These are phyloP conservation scores for Lytechinus variegatus DNA, from an alignment of 35 echinoderm and acorn worm genomes.

Conservation along the genomic window DNA sequence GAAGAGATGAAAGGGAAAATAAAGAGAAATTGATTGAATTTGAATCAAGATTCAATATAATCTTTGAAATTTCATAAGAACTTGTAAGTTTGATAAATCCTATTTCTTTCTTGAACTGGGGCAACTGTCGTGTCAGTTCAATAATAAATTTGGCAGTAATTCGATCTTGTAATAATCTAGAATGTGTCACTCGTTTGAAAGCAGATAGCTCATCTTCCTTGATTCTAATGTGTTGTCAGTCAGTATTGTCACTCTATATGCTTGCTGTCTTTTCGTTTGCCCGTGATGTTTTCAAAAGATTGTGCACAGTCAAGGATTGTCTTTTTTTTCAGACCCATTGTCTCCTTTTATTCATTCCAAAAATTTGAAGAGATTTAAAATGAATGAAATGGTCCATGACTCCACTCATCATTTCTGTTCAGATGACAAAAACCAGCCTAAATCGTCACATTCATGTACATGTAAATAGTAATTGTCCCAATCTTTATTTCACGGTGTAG, in stretches of 20 bases:
- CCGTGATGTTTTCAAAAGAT: not conserved
- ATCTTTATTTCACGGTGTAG: too few species aligned
- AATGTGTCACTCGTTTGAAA: not conserved
- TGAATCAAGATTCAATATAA: too few species aligned
- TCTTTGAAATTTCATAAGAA: too few species aligned
- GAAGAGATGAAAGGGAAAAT: not conserved
- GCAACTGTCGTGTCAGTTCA: not conserved
- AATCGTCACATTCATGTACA: too few species aligned
- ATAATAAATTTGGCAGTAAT: not conserved
- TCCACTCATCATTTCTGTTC: too few species aligned
- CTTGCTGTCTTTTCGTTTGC: conserved; percentile 17
- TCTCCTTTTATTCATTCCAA: not conserved
- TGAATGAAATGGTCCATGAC: too few species aligned
- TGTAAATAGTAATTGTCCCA: too few species aligned
- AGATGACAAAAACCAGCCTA: too few species aligned
- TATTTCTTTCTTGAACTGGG: not conserved
- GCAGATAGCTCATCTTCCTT: not conserved
- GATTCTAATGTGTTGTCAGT: not conserved
- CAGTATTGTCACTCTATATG: not conserved
- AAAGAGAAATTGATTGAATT: not conserved
- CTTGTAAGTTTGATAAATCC: too few species aligned
- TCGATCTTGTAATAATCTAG: not conserved
- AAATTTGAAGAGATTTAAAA: not conserved
- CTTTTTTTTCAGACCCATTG: not conserved
- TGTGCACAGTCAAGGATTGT: not conserved